Conservation (phyloP, 2,888 invertebrate species). For the Rhingia campestris region DNA sequence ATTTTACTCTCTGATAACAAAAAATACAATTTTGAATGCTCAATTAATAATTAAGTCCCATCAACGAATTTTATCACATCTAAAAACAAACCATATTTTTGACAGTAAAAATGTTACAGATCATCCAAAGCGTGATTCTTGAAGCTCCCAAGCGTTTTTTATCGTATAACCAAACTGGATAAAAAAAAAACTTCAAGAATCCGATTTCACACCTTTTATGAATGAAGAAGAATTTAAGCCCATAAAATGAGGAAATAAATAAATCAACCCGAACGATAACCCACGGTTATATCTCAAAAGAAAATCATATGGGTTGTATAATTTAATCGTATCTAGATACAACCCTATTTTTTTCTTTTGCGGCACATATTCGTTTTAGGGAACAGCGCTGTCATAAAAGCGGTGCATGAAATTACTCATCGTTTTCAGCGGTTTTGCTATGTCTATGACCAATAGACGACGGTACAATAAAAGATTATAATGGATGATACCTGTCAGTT, state of each 20-base stretch:
- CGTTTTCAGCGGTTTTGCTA: conserved; percentile 14
- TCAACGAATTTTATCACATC: conserved; percentile 26
- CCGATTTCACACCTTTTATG: conserved; percentile 57
- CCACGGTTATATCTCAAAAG: conserved; percentile 15
- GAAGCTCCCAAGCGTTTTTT: conserved; percentile 7
- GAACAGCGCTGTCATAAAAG: conserved; percentile 58
- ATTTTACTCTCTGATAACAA: conserved; percentile 16
- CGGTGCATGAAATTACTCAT: conserved; percentile 66
- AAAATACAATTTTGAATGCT: conserved; percentile 13
- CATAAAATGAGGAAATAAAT: not conserved
- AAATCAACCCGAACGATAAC: not conserved
- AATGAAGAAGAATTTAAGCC: conserved; percentile 50
- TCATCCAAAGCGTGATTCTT: conserved; percentile 4
- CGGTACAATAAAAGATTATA: conserved; percentile 35
- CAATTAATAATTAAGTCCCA: conserved; percentile 2
- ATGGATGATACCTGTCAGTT: conserved; percentile 69
- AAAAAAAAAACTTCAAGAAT: conserved; percentile 23
- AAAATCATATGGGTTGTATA: conserved; percentile 19
- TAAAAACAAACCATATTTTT: not conserved
- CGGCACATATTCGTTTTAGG: conserved; percentile 35
- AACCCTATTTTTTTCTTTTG: conserved; percentile 12
- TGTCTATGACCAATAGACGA: conserved; percentile 19
- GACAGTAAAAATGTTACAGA: conserved; percentile 1
- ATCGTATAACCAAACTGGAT: conserved; percentile 24
- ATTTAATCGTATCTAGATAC: conserved; percentile 24